A percentile compares a stretch with the other conserved stretches of the same genome.
Evolutionary conservation across 2,888 invertebrate species (phyloP).

Genomic region (Protophormia terraenovae): DNA sequence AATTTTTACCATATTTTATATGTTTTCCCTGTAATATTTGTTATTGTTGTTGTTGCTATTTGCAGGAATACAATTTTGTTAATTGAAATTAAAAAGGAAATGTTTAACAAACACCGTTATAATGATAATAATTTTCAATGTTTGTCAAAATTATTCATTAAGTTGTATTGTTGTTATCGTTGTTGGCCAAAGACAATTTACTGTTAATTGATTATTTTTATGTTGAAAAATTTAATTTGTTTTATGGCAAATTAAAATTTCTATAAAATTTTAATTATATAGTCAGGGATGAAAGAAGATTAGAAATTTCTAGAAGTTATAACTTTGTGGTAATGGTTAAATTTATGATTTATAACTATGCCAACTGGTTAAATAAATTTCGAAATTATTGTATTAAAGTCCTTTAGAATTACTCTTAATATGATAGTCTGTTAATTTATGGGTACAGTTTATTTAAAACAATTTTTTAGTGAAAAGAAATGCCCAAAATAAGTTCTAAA

Average conservation of each 20-base stretch:
- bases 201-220: constrained; percentile 27
- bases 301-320: no score
- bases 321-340: no score
- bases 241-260: not conserved
- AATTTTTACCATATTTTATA: not conserved
- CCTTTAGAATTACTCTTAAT: no score
- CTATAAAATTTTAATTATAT: no score
- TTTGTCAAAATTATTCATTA: constrained; percentile 49
- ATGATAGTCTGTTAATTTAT: no score
- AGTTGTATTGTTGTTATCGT: constrained; percentile 22
- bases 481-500: no score
- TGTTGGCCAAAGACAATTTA: constrained; percentile 28
- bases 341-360: no score
- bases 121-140: constrained; percentile 19
- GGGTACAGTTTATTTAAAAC: no score
- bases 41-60: not conserved
- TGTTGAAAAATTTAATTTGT: not conserved
- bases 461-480: no score
- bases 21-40: not conserved
- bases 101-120: constrained; percentile 30
- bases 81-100: constrained; percentile 50
- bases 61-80: constrained; percentile 9
- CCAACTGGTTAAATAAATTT: no score
- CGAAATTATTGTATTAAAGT: no score
- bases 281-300: no score